Base-by-base conservation (phyloP, 2,113 vertebrate genomes). In the Cyprinodon variegatus region DNA sequence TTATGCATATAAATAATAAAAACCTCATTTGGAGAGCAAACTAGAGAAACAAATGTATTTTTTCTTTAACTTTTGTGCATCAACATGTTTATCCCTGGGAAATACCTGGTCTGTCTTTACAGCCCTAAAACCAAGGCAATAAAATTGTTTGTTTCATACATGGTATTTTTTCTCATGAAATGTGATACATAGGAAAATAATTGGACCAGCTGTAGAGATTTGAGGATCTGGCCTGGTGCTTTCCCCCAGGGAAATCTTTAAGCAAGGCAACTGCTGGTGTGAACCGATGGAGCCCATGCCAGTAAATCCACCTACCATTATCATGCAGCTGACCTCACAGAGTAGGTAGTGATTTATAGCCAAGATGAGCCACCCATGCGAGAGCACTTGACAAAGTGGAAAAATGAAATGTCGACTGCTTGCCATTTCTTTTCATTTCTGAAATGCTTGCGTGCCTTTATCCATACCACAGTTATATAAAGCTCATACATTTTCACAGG, bases 341-440 rank as follows among this genome's bases (percentile, higher is more conserved):
- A 59, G 11, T 38, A 67, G 71, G 38, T 11, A 75, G 57, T 81
- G 81, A 84, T 86, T 83, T 79, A 89, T 75, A 73, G 71, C 78
- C 80, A 63, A 62, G 46, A 73, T 45, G 73, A 81, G 70, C 53
- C 65, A 70, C 14, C 57, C 72, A 64, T 79, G 70, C 83, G 76
- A 75, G 72, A 72, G 40, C 11, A 63, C 37, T 37, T 63, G 61
- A 17, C 36, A 62, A 37, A 39, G 37, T 63, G 2, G 46, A 38
- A 14, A 38, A 2, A 2, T 8, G 14, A 11, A 12, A 38, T 38
- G 36, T 38, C 11, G 48, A 4, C 15, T 0, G 0, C 74, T 67
- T 46, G 53, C 5, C 48, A 53, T 53, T 7, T 17, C 48, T 53
- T 53, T 53, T 53, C 48, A 17, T 5, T 6, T 53, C 48, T 53